Conservation (phyloP, 2,888 invertebrate species). For the Rambutsinella grinnellia region DNA sequence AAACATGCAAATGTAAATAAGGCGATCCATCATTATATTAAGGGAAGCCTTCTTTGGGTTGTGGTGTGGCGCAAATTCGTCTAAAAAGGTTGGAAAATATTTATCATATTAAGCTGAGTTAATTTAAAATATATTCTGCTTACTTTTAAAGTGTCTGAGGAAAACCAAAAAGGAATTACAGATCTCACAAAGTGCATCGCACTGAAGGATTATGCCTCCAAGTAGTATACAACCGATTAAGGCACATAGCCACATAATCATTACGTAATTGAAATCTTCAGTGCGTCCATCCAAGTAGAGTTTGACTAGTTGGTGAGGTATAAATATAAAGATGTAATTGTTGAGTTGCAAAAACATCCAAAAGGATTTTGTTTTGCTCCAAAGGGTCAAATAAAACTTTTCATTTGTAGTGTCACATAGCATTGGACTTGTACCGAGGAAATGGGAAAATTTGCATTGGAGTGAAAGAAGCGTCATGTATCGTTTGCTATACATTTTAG, state of each 20-base stretch:
- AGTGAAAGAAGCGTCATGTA: background rate
- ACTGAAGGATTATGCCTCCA: constrained; percentile 1
- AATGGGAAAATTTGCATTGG: constrained; percentile 6
- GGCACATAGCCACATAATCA: constrained; percentile 30
- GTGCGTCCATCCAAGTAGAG: constrained; percentile 6
- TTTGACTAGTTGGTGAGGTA: constrained; percentile 26
- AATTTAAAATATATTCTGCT: no score
- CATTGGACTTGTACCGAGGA: constrained; percentile 15
- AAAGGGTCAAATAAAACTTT: background rate
- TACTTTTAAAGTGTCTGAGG: constrained; percentile 21
- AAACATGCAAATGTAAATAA: background rate
- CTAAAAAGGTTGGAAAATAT: no score
- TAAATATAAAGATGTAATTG: constrained; percentile 16
- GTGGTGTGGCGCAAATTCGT: constrained; percentile 20
- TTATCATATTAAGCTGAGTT: no score
- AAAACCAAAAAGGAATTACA: constrained; percentile 13
- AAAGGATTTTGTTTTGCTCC: constrained; percentile 4
- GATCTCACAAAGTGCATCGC: constrained; percentile 16
- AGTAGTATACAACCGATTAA: constrained; percentile 9
- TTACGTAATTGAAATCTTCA: constrained; percentile 21
- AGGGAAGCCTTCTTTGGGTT: constrained; percentile 6
- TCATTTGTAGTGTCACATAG: constrained; percentile 8
- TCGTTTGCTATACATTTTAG: constrained; percentile 31
- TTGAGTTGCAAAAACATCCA: background rate
- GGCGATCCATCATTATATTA: constrained; percentile 8